A percentile compares a stretch with the other conserved stretches of the same genome.
Evolutionary conservation across 2,797 vertebrate species (phyloP).

Genomic region (Enteromius unitaeniatus): DNA sequence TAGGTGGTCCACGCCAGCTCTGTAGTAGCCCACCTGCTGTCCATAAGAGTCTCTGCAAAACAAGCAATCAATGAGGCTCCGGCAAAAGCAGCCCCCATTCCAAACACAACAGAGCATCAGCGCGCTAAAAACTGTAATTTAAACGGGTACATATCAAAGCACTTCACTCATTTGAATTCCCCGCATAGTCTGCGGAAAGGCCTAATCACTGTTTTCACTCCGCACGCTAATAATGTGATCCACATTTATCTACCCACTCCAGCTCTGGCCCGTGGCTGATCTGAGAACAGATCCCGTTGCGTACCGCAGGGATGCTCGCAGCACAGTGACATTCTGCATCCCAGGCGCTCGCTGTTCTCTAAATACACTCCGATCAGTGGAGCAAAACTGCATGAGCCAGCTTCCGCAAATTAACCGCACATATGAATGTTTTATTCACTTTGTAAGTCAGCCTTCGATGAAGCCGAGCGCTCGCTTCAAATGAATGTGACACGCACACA

Average conservation of each 20-base stretch:
- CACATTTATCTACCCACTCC: constrained; percentile 47
- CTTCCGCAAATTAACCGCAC: constrained; percentile 51
- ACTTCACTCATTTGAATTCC: constrained; percentile 53
- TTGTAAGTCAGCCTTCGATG: constrained; percentile 70
- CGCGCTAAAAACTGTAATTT: constrained; percentile 29
- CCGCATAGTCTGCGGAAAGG: constrained; percentile 28
- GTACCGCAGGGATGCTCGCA: constrained; percentile 40
- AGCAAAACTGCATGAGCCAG: constrained; percentile 51
- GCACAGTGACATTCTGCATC: constrained; percentile 47
- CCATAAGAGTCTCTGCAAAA: constrained; percentile 95
- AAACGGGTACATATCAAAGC: constrained; percentile 38
- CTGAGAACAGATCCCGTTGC: constrained; percentile 52
- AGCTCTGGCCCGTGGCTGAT: constrained; percentile 51
- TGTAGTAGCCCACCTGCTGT: constrained; percentile 97
- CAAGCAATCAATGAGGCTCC: constrained; percentile 46
- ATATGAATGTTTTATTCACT: constrained; percentile 82
- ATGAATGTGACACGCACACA: constrained; percentile 66
- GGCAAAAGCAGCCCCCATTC: constrained; percentile 19
- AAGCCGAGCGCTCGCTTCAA: constrained; percentile 69
- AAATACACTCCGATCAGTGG: constrained; percentile 54
- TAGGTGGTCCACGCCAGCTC: constrained; percentile 96
- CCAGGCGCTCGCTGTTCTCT: constrained; percentile 51
- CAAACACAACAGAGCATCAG: constrained; percentile 32
- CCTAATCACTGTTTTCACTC: constrained; percentile 52
- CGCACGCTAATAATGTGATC: constrained; percentile 47